Evolutionary conservation across 2,888 invertebrate genomes (phyloP).

Genomic region (Pantelozetes paolii): DNA sequence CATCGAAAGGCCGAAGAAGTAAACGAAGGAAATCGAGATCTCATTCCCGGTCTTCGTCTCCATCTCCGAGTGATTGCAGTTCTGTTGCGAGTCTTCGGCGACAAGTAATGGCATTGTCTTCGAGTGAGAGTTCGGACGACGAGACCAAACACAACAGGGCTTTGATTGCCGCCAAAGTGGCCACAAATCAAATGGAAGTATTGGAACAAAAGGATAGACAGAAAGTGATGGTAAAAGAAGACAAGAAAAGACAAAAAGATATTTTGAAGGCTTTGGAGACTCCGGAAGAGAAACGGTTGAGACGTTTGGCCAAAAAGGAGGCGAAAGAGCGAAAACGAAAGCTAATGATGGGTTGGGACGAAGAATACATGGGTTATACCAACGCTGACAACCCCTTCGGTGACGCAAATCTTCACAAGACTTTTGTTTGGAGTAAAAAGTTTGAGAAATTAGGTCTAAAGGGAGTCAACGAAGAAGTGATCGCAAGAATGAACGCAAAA

Average conservation of each 20-base stretch:
- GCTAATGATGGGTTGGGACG: conserved; percentile 95
- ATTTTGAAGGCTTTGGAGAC: conserved; percentile 78
- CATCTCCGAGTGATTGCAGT: not conserved
- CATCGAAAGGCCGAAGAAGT: not conserved
- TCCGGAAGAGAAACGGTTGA: conserved; percentile 81
- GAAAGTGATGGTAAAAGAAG: conserved; percentile 12
- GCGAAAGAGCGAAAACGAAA: conserved; percentile 77
- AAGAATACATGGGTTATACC: conserved; percentile 92
- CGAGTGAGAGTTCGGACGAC: conserved; percentile 31
- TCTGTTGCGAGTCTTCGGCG: not conserved
- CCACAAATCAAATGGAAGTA: conserved; percentile 19
- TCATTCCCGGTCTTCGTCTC: not conserved
- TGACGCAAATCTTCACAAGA: conserved; percentile 86
- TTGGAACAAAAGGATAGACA: not conserved
- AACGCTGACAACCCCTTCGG: conserved; percentile 99
- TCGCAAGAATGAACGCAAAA: conserved; percentile 73
- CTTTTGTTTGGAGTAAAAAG: conserved; percentile 96
- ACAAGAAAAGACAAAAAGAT: conserved; percentile 52
- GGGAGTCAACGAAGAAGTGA: conserved; percentile 68
- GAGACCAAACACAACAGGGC: conserved; percentile 8
- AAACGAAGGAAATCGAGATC: not conserved
- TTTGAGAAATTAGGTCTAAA: conserved; percentile 85
- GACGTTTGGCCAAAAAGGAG: conserved; percentile 83
- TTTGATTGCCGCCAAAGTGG: not conserved
- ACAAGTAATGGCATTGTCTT: not conserved